Base-by-base conservation (phyloP, 2,797 vertebrate genomes). In the Lophura swinhoii region DNA sequence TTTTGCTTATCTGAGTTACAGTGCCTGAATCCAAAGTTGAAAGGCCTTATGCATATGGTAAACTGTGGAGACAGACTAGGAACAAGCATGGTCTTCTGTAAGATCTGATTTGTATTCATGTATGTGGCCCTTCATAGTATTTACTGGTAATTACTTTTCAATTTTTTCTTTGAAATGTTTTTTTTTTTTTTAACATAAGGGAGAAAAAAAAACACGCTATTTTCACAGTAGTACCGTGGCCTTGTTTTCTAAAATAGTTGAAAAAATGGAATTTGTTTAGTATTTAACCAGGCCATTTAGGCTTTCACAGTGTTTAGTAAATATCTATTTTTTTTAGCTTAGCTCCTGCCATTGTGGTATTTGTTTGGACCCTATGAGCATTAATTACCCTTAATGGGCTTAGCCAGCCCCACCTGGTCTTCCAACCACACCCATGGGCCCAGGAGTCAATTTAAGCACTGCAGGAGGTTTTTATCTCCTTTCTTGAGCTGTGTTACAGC, bases 391-490 rank as follows among this genome's bases (percentile, higher is more conserved):
- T 53, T 90, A 74, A 55, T 9, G 17, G 6, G 44, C 20, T 44
- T 78, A 22, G 22, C 3, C 14, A 91, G 29, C 49, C 11, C 62
- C 67, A 71, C 24, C 70, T 86, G 22, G 10, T 78, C 5, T 55
- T 72, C 23, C 59, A 72, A 15, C 76, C 12, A 72, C 70, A 49
- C 53, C 41, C 69, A 53, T 20, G 53, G 22, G 4, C 6, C 53
- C 21, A 6, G 12, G n/a, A 91, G 59, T 39, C 59, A 10, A 70
- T 84, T 90, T 76, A 82, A 84, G 11, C 22, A 46, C 51, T 31
- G 7, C 11, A 14, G 39, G 31, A 3, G 7, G 2, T 1, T 0
- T 2, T 7, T 1, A 0, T 0, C 53, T 0, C 0, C 26, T n/a
- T 31, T 2, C 31, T 3, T 3, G 1, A 62, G 37, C 9, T 69